Percentiles rank a stretch among this genome's conserved stretches.
Conservation (phyloP, 2,888 invertebrate species). For the Thecocarcelia acutangulata region DNA sequence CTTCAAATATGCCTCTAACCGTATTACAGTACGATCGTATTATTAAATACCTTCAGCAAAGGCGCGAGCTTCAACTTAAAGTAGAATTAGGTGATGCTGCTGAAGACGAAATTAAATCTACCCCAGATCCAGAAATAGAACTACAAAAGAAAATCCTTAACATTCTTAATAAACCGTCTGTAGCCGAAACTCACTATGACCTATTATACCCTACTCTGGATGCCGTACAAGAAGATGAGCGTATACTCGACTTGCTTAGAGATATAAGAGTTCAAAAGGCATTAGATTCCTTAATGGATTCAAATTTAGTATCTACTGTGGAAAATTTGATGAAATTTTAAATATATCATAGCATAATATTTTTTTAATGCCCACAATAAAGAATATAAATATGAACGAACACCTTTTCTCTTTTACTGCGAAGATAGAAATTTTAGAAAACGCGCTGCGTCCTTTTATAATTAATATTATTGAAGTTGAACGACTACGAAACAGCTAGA, state of each 20-base stretch:
- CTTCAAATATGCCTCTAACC: constrained; percentile 90
- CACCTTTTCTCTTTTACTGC: no score
- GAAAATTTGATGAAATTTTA: constrained; percentile 75
- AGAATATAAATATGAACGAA: no score
- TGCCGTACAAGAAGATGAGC: constrained; percentile 77
- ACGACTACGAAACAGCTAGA: no score
- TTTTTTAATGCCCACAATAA: no score
- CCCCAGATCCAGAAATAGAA: constrained; percentile 80
- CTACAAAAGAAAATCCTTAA: constrained; percentile 81
- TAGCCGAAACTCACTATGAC: constrained; percentile 76
- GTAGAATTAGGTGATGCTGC: constrained; percentile 87
- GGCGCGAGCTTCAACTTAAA: constrained; percentile 88
- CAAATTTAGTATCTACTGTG: constrained; percentile 75
- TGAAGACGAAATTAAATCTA: constrained; percentile 73
- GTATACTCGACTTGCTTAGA: constrained; percentile 85
- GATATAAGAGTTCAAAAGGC: constrained; percentile 91
- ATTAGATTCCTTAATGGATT: constrained; percentile 86
- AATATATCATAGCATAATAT: not conserved
- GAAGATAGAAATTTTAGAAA: no score
- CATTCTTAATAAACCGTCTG: constrained; percentile 80
- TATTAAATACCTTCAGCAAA: constrained; percentile 87
- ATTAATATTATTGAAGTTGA: no score
- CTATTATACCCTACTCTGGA: constrained; percentile 77
- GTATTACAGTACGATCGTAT: constrained; percentile 90
- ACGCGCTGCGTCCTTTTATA: no score